Conservation (phyloP, 1,140 invertebrate species). For the Nomia melanderi region DNA sequence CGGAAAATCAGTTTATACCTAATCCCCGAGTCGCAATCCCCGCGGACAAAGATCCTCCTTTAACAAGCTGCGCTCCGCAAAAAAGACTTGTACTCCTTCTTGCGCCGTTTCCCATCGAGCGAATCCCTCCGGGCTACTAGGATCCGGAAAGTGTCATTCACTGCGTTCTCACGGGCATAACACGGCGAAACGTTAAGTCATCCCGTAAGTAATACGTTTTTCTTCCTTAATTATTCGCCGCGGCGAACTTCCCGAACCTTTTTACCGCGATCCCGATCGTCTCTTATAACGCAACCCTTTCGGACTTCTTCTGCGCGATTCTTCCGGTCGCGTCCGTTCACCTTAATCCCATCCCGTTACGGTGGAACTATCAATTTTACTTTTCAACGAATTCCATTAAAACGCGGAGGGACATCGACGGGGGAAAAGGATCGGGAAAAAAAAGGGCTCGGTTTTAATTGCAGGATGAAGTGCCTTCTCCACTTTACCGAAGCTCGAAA, state of each 20-base stretch:
- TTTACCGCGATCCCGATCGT: not conserved
- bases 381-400: too few species aligned
- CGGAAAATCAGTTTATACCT: not conserved
- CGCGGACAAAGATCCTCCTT: not conserved
- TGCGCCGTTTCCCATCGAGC: conserved; percentile 14
- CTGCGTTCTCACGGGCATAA: conserved; percentile 29
- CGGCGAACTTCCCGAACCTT: not conserved
- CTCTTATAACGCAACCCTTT: not conserved
- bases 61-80: conserved; percentile 14
- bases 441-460: too few species aligned
- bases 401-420: too few species aligned
- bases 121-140: not conserved
- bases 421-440: too few species aligned
- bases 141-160: conserved; percentile 10
- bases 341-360: too few species aligned
- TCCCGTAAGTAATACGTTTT: not conserved
- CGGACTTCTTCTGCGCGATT: not conserved
- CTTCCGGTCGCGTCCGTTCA: too few species aligned
- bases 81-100: conserved; percentile 21
- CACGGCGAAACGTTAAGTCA: not conserved
- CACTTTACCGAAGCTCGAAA: not conserved
- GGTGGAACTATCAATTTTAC: too few species aligned
- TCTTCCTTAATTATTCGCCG: not conserved
- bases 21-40: not conserved
- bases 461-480: too few species aligned